A percentile compares a stretch with the other conserved stretches of the same genome.
Evolutionary conservation across 2,797 vertebrate species (phyloP).

Genomic region (Capromys pilorides): DNA sequence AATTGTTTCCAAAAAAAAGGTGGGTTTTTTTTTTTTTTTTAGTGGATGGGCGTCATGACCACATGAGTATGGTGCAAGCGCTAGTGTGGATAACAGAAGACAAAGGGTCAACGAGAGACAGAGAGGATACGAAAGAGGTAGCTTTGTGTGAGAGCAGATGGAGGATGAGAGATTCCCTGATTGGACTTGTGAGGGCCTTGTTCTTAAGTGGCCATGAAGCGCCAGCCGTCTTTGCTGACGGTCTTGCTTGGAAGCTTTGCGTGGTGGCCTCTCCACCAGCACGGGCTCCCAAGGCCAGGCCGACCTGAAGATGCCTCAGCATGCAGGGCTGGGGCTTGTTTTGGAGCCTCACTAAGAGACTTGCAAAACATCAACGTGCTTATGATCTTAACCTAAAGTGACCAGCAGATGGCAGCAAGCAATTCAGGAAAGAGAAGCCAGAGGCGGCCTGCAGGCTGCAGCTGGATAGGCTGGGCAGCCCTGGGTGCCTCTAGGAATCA

Average conservation of each 20-base stretch:
- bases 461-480: background rate
- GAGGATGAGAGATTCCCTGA: background rate
- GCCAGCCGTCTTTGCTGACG: background rate
- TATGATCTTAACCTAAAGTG: background rate
- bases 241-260: background rate
- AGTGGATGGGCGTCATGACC: background rate
- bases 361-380: background rate
- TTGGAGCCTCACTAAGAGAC: background rate
- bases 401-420: conserved; percentile 75
- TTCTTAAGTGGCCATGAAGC: background rate
- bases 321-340: background rate
- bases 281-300: background rate
- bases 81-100: background rate
- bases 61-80: background rate
- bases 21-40: background rate
- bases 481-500: conserved; percentile 12
- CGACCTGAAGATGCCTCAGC: background rate
- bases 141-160: background rate
- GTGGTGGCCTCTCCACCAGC: background rate
- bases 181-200: background rate
- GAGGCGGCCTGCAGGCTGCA: background rate
- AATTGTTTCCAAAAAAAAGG: background rate
- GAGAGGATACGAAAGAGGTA: background rate
- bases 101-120: background rate
- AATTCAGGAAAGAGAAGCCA: background rate